Evolutionary conservation across 2,113 vertebrate species (phyloP), one percentile per base, ranked within the genome.

Genomic region (Ornithorhynchus anatinus): DNA sequence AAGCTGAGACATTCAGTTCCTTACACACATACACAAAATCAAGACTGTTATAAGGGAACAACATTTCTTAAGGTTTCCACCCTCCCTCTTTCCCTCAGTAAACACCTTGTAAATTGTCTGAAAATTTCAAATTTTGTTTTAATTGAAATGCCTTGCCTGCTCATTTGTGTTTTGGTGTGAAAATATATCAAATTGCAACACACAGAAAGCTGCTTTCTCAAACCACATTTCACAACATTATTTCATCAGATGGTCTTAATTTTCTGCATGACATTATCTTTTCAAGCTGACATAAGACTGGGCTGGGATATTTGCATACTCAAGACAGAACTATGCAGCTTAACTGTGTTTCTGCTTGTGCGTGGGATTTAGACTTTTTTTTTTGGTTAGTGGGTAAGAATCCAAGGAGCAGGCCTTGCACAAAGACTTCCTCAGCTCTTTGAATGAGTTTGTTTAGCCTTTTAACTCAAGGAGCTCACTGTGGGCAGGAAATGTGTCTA

Each of bases 201-300:
- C 63, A 74, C 45, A 79, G 84, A 68, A 69, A 61, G 15, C 60
- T 86, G 25, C 74, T 77, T 66, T 88, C 73, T 86, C 66, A 72
- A 75, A 75, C 77, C 75, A 27, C 52, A 78, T 91, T 88, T 90
- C 70, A 57, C 86, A 84, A 81, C 16, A 43, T 66, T 77, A 80
- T 83, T 92, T 89, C 76, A 87, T 89, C 70, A 82, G 62, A 86
- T 85, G 59, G 77, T 89, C 82, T 83, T 88, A 84, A 84, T 90
- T 90, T 90, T 92, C 83, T 89, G 51, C 70, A 72, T 83, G 75
- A 66, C 53, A 52, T 89, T 89, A 86, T 86, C 54, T 86, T 85
- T 88, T 87, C 75, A 82, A 87, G 72, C 59, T 88, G 76, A 78
- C 69, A 36, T 76, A 85, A 80, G 73, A 84, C 66, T 71, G 48